Conservation (phyloP, 2,888 invertebrate genomes). For the Idaea straminata region DNA sequence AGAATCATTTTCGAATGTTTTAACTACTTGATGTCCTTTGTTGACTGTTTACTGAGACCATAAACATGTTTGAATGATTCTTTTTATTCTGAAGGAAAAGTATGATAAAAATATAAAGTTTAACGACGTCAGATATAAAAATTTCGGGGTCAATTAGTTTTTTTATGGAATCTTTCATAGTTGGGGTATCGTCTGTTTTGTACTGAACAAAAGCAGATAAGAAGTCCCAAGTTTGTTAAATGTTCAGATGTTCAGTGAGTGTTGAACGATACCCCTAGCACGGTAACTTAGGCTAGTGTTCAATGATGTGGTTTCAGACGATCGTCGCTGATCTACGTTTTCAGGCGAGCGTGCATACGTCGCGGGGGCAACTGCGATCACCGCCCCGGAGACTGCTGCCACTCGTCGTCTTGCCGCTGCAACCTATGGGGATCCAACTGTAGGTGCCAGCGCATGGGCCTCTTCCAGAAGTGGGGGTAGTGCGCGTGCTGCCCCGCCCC, state of each 20-base stretch:
- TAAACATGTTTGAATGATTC: conserved; percentile 17
- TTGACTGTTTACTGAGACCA: conserved; percentile 9
- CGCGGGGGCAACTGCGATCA: conserved; percentile 92
- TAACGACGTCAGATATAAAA: conserved; percentile 10
- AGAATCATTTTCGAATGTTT: conserved; percentile 3
- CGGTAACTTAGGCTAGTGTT: conserved; percentile 71
- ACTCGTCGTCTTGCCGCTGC: conserved; percentile 91
- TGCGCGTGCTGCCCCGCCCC: conserved; percentile 29
- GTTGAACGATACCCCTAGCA: conserved; percentile 26
- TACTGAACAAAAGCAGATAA: not conserved
- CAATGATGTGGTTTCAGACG: conserved; percentile 86
- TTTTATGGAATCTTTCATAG: not conserved
- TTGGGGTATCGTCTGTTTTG: not conserved
- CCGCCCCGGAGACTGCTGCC: conserved; percentile 91
- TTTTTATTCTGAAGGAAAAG: conserved; percentile 16
- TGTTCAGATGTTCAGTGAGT: not conserved
- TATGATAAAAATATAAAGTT: conserved; percentile 18
- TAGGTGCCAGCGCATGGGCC: conserved; percentile 91
- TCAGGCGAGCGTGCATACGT: conserved; percentile 90
- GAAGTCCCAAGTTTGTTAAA: not conserved
- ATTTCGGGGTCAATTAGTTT: not conserved
- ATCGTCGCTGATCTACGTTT: conserved; percentile 91
- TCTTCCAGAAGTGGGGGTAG: conserved; percentile 92
- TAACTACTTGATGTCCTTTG: conserved; percentile 9
- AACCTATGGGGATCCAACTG: conserved; percentile 95